Evolutionary conservation across 2,797 vertebrate species (phyloP).

Genomic region (Cynodonichthys magdalenae): DNA sequence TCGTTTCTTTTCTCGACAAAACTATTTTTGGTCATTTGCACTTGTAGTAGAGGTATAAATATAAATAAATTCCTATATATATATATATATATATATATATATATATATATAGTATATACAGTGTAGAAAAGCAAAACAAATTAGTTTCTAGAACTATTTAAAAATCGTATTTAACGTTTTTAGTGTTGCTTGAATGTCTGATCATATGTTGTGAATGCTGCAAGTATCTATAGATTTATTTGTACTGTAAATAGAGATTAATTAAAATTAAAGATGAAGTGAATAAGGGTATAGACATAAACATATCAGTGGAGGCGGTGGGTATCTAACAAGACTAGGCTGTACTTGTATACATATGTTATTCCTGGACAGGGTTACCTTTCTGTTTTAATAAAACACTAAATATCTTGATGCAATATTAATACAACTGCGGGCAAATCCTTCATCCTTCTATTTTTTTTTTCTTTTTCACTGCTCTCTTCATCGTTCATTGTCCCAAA

Average conservation of each 20-base stretch:
- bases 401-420: slow-evolving; percentile 76
- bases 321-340: slow-evolving; percentile 55
- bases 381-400: slow-evolving; percentile 58
- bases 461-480: slow-evolving; percentile 46
- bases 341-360: slow-evolving; percentile 57
- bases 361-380: slow-evolving; percentile 63
- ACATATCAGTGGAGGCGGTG: slow-evolving; percentile 78
- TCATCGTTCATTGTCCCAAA: slow-evolving; percentile 47
- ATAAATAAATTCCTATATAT: slow-evolving; percentile 44
- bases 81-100: slow-evolving; percentile 55
- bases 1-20: slow-evolving; percentile 59
- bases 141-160: slow-evolving; percentile 79
- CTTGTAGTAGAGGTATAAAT: slow-evolving; percentile 77
- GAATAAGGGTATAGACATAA: slow-evolving; percentile 72
- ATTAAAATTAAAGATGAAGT: slow-evolving; percentile 63
- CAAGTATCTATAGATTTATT: slow-evolving; percentile 81
- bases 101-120: slow-evolving; percentile 68
- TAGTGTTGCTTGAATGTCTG: slow-evolving; percentile 80
- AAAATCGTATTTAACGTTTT: slow-evolving; percentile 78
- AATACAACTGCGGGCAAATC: slow-evolving; percentile 50
- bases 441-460: slow-evolving; percentile 44
- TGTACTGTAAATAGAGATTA: slow-evolving; percentile 80
- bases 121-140: slow-evolving; percentile 73
- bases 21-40: slow-evolving; percentile 80
- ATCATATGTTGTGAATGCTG: slow-evolving; percentile 83